These are phyloP conservation scores for Cepaea hortensis DNA, from an alignment of 2,888 invertebrate genomes.

Conservation along the genomic window DNA sequence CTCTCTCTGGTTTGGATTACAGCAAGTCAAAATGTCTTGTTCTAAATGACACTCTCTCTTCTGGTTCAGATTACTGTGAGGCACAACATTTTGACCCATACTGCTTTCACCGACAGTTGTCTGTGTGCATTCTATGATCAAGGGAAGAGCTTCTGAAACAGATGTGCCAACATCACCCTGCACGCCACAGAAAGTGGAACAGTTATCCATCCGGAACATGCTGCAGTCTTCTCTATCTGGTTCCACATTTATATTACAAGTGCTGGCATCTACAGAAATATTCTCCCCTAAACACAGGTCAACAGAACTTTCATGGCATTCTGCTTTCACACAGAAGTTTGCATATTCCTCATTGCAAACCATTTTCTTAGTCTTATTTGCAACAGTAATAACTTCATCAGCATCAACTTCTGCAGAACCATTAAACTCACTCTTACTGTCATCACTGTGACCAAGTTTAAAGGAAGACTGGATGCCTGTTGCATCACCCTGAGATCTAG, in stretches of 20 bases:
- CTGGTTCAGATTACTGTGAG: too few species aligned
- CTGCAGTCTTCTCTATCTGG: not conserved
- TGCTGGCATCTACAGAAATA: not conserved
- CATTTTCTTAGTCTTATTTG: not conserved
- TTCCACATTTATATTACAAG: not conserved
- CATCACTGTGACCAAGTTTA: not conserved
- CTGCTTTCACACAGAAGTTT: not conserved
- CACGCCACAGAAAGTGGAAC: not conserved
- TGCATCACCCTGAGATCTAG: not conserved
- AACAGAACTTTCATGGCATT: not conserved
- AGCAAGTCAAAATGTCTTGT: too few species aligned
- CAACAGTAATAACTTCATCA: not conserved
- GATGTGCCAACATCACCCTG: not conserved
- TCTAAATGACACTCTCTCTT: too few species aligned
- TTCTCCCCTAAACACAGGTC: not conserved
- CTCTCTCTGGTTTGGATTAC: too few species aligned
- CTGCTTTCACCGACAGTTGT: not conserved
- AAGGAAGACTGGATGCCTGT: slow-evolving; percentile 10
- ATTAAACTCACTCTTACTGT: not conserved
- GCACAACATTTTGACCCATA: too few species aligned
- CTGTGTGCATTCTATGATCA: not conserved
- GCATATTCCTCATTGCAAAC: not conserved
- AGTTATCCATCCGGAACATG: not conserved
- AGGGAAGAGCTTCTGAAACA: not conserved
- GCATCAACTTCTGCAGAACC: not conserved